Conservation (phyloP, 2,113 vertebrate species). For the Peromyscus maniculatus region DNA sequence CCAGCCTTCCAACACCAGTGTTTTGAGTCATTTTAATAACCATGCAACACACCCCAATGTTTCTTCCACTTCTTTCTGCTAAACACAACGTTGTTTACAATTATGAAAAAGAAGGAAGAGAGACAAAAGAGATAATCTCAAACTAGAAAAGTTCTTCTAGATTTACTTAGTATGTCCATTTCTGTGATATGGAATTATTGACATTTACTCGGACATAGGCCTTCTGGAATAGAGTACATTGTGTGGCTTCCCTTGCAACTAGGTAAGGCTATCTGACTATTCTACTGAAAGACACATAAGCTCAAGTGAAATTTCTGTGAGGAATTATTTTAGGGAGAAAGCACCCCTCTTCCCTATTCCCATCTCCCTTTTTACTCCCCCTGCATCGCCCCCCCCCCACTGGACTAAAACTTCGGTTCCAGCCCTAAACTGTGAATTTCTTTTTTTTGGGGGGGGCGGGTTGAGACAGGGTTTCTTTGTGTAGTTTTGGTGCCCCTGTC, state of each 20-base stretch:
- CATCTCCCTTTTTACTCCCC: neutral
- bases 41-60: neutral
- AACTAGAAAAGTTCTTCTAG: neutral
- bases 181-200: neutral
- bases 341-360: neutral
- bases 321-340: neutral
- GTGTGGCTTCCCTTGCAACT: neutral
- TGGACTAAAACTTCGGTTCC: neutral
- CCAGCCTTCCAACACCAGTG: neutral
- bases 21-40: neutral
- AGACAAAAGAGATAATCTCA: neutral
- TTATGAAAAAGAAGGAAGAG: neutral
- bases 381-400: neutral
- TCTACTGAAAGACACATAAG: neutral
- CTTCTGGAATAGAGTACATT: neutral
- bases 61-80: neutral
- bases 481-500: no score
- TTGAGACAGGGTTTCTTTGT: no score
- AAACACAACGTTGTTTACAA: neutral
- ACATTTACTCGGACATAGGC: neutral
- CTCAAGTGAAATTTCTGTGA: neutral
- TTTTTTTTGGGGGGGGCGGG: neutral
- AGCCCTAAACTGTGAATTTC: neutral
- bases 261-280: neutral
- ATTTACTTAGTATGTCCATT: no score